Percentiles rank a stretch among this genome's conserved stretches.
Conservation (phyloP, 2,113 vertebrate species). For the Meriones unguiculatus region DNA sequence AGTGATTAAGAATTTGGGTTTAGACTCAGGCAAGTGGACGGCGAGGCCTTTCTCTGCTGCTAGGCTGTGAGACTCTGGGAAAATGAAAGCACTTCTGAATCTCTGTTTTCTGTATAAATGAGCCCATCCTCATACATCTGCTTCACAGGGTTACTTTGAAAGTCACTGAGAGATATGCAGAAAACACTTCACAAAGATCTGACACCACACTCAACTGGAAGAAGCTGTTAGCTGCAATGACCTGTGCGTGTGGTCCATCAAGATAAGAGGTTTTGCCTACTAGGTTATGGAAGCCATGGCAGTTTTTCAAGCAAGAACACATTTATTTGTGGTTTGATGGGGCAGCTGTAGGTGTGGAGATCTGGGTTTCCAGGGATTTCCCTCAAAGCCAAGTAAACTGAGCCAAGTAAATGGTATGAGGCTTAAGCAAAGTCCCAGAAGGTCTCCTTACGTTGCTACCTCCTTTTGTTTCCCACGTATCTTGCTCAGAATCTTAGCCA, state of each 20-base stretch:
- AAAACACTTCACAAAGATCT: not conserved
- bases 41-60: not conserved
- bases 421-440: conserved; percentile 60
- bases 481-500: not conserved
- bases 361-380: conserved; percentile 38
- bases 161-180: not conserved
- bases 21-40: not conserved
- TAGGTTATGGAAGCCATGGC: not conserved
- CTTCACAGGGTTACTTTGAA: not conserved
- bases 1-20: not conserved
- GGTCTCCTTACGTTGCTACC: not conserved
- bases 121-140: not conserved
- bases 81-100: not conserved
- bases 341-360: not conserved
- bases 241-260: not conserved
- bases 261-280: not conserved
- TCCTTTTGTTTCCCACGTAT: not conserved
- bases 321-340: not conserved
- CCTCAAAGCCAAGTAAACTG: conserved; percentile 48
- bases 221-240: not conserved
- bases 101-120: not conserved
- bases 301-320: not conserved
- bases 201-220: not conserved
- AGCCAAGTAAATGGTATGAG: not conserved
- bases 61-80: not conserved